Evolutionary conservation across 1,140 invertebrate species (phyloP), one percentile per base, ranked within the genome.

Genomic region (Nephotettix cincticeps): DNA sequence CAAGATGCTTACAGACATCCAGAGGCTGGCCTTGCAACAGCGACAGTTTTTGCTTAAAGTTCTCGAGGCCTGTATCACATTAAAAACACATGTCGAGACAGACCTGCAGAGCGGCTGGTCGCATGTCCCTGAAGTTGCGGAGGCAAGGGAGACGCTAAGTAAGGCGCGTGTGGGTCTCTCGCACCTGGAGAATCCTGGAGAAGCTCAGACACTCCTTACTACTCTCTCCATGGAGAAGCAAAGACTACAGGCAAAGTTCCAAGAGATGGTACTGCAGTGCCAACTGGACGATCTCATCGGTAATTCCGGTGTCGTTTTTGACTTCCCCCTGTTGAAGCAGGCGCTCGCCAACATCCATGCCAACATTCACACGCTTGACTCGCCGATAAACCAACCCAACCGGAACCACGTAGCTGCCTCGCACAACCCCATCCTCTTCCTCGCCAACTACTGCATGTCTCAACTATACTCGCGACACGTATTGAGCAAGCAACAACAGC

Each of bases 381-480:
- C 75, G 6, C 64, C 69, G 28, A 67, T 76, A 1, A 64, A 56
- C 17, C 64, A 74, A 23, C 63, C 70, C 4, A 45, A 43, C 1
- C 68, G 74, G 23, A 75, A 70, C 32, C 73, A 75, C 19, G 69
- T 69, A 11, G 40, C 45, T n/a, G 30, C 72, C 13, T 40, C 64
- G 36, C 73, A 71, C 63, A 73, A 74, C 65, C 89, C 89, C 1
- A 85, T 91, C 45, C 79, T 91, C 30, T 89, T 91, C 76, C 83
- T 92, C 27, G 88, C 89, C 1, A 91, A 91, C 74, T 90, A 90
- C 73, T 91, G 88, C 78, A 89, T 87, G 85, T 88, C 88, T 4
- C 87, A 89, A 75, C 78, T 91, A n/a, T 91, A 90, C 79, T 87
- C 88, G 36, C 84, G 88, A 43, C 88, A 90, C 74, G 83, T 89